A percentile compares a stretch with the other conserved stretches of the same genome.
These are phyloP conservation scores for Celastrina argiolus DNA, from an alignment of 2,888 invertebrate genomes.

Conservation along the genomic window DNA sequence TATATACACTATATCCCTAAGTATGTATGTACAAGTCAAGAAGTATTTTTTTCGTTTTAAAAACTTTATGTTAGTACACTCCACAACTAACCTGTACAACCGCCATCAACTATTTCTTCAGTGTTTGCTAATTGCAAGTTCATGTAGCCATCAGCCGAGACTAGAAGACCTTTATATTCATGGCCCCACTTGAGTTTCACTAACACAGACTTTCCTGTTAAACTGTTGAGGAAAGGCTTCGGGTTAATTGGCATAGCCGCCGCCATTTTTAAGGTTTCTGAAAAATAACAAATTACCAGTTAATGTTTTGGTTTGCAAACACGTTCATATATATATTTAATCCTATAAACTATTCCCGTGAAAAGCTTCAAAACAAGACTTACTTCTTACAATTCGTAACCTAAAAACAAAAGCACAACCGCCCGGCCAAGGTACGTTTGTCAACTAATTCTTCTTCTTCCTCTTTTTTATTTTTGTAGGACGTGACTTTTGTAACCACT, in stretches of 20 bases:
- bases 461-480: too few species aligned
- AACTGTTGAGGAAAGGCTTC: constrained; percentile 98
- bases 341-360: neutral
- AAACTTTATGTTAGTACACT: too few species aligned
- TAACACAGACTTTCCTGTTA: constrained; percentile 98
- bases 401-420: constrained; percentile 12
- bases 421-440: too few species aligned
- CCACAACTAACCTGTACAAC: constrained; percentile 82
- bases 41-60: too few species aligned
- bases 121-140: constrained; percentile 98
- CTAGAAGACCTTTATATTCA: constrained; percentile 98
- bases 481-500: too few species aligned
- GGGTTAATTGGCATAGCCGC: constrained; percentile 98
- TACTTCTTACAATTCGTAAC: constrained; percentile 20
- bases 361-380: neutral
- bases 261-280: constrained; percentile 73
- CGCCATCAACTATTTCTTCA: constrained; percentile 97
- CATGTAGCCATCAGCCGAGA: constrained; percentile 99
- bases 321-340: too few species aligned
- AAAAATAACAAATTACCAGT: constrained; percentile 26
- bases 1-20: too few species aligned
- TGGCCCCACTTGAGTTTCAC: constrained; percentile 99
- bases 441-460: too few species aligned
- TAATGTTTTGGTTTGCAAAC: neutral
- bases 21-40: too few species aligned